Evolutionary conservation across 2,888 invertebrate species (phyloP), one percentile per base, ranked within the genome.

Genomic region (Neria commutata): DNA sequence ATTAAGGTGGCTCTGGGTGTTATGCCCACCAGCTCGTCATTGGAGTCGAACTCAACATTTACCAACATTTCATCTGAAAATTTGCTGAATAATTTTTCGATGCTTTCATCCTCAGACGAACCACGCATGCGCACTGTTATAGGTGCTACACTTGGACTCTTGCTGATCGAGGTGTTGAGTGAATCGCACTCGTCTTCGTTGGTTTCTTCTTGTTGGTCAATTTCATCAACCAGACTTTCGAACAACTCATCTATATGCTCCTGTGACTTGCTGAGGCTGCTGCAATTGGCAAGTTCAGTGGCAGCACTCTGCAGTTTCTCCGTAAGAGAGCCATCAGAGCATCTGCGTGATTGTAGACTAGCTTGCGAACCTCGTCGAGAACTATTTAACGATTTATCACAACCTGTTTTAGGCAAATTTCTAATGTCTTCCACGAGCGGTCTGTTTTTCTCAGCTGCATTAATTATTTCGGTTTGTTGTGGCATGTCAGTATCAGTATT

Each of bases 41-140:
- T 78, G 10, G 79, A 78, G 64, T 81, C 79, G 45, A 81, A 80
- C 50, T 81, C 80, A 3, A 77, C 78, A 56, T 80, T 74, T 1
- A 76, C 79, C 2, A 81, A 56, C 79, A 81, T 78, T 58, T 81
- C 77, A 65, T 81, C 77, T 2, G 77, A 72, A 24, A 81, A 74
- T 21, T 79, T 64, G 14, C 76, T 75, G 47, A 81, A 78, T 1
- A 81, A 69, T 55, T 79, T 73, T 49, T 81, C 81, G 47, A 81
- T 81, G 58, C 81, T 81, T 17, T 80, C 76, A 23, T 80, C 79
- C 54, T 79, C 77, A 3, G 81, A 79, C 5, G 75, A 74, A 6
- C 78, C 76, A 0, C 77, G 72, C 54, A 71, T 63, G 1, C 75
- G 71, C 6, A 75, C 74, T 1, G 76, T 75, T 1, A 74, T 57